Base-by-base conservation (phyloP, 2,888 invertebrate species). In the Agonopterix heracliana region DNA sequence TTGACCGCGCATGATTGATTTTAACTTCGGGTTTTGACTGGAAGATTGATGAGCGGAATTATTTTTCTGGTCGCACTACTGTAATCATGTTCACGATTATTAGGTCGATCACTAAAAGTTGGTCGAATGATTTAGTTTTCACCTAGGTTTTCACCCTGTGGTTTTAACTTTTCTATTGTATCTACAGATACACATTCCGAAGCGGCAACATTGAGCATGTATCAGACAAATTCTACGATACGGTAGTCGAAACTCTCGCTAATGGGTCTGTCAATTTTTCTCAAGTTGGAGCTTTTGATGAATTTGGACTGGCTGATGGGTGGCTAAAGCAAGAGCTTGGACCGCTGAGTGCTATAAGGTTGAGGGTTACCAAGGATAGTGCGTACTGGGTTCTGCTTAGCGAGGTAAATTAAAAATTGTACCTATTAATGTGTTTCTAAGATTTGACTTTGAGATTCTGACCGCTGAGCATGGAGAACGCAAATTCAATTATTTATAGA, bases 131-230 rank as follows among this genome's bases (percentile, higher is more conserved):
- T 26, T 26, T 5, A 26, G 3, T 26, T 26, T 26, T 26, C 5
- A 26, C 26, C 26, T 17, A 17, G 4, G 17, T 3, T 2, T 17
- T 3, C 17, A 17, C 2, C 17, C 17, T 26, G 26, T 26, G 7
- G 7, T 26, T 26, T 26, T 7, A 26, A 26, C 26, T 26, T 26
- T 17, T 14, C 35, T 35, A 35, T 38, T 38, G 5, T 38, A 9
- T 38, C 38, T 10, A 38, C 41, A 46, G 46, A 10, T 48, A 38
- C 14, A 43, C 44, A 17, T 94, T 97, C 74, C 92, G 95, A 53
- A 97, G 96, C 76, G 97, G 97, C 26, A 98, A 97, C 78, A 91
- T 93, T 0, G 96, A 97, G 64, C 97, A 98, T 82, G 93, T 94
- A 0, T 94, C 94, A 1, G 98, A 98, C 81, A 93, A 93, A 64